Base-by-base conservation (phyloP, 2,888 invertebrate species). In the Ophion ellenae region DNA sequence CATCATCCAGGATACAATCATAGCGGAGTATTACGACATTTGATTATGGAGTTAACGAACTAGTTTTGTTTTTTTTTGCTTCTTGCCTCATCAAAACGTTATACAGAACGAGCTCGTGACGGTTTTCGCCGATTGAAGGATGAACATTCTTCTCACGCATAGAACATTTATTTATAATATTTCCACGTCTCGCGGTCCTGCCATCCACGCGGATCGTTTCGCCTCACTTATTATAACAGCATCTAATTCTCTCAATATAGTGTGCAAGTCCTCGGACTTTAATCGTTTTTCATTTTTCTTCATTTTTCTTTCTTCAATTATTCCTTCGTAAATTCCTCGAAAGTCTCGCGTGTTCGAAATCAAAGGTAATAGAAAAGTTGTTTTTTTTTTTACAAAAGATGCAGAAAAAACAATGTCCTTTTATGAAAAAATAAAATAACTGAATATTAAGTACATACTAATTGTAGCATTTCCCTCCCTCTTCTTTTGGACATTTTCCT, bases 1-100 rank as follows among this genome's bases (percentile, higher is more conserved):
- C 87, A 90, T 88, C 87, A 79, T 86, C 81, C 87, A 89, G 87
- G 85, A 89, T 90, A 91, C 90, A 90, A 85, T 88, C 78, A 87
- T 87, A 88, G 83, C 78, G 79, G 85, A 86, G 85, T 77, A 77
- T 80, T 84, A 86, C 78, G 81, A 87, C 86, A 81, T 83, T 82
- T 81, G 57, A 86, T 86, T 78, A 86, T 63, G 77, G 82, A 81
- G 71, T 85, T 82, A 82, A 70, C 59, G 76, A 81, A 74, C 61
- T 84, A 75, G 11, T 32, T 75, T n/a, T 66, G 32, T 66, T 24
- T 40, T 79, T 74, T 67, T 63, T 82, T 36, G 61, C 57, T 59
- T 66, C 73, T 74, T 84, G 63, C 28, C 57, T 67, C 61, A 14
- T 64, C 59, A 17, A 67, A 77, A 81, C 79, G 64, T 71, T 78